Evolutionary conservation across 2,797 vertebrate species (phyloP), one percentile per base, ranked within the genome.

Genomic region (Notolepis coatsorum): DNA sequence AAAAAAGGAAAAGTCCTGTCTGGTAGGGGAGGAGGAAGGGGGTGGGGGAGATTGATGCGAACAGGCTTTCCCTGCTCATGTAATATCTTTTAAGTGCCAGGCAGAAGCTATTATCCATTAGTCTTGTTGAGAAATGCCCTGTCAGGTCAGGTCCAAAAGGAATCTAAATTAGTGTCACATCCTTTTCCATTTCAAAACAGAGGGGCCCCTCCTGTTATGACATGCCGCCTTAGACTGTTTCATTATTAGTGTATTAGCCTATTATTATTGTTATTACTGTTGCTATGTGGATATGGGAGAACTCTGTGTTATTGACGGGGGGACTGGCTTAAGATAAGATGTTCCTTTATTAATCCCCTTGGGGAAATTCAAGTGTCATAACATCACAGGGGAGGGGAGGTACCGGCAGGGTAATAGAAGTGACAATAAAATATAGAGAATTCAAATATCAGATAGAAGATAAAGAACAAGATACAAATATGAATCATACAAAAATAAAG

Each of bases 11-110:
- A 67, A 57, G 57, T 46, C 39, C 63, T 41, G 56, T 42, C 47
- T 54, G 41, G 31, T 57, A 35, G 13, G 31, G 13, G 13, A 33
- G n/a, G n/a, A n/a, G n/a, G n/a, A n/a, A n/a, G n/a, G n/a, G n/a
- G 65, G 65, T 65, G 57, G 39, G 43, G 43, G 73, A 84, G 85
- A 88, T 85, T 84, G 83, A 90, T 72, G 63, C 6, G 63, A 48
- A n/a, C 28, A 21, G 58, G 51, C 58, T 38, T 33, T 55, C 24
- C 31, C 49, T 65, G 63, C 71, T 76, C 61, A 10, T 87, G 87
- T 88, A 88, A 90, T 90, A 87, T 85, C 80, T 87, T 89, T 82
- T 82, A 88, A 87, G 75, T 87, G 87, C 84, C 85, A 87, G 80
- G 68, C 79, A 65, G 61, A 85, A 81, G 80, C 81, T 81, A 88